phyloP scores from a whole-genome alignment of 2,888 invertebrate genomes.

The Hypsopygia costalis region DNA sequence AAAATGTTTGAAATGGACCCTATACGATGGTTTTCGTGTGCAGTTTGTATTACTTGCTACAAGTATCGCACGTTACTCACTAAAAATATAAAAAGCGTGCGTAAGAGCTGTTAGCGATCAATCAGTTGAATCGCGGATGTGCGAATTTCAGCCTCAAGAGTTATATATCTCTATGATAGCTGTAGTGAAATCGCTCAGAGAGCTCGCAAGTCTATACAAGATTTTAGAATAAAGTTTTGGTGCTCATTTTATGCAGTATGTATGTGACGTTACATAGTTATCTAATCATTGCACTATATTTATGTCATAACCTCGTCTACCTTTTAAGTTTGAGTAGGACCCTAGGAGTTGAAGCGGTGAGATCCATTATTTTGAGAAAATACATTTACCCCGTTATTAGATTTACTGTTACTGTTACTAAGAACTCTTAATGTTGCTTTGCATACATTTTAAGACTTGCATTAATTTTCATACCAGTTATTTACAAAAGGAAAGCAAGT shows the following conservation, averaged over 20 bases:
- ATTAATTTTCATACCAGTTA: constrained; percentile 5
- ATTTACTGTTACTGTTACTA: constrained; percentile 41
- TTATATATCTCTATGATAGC: no score
- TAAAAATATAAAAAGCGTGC: no score
- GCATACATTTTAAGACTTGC: constrained; percentile 12
- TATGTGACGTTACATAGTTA: constrained; percentile 31
- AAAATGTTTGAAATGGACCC: background rate
- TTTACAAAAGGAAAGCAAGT: constrained; percentile 7
- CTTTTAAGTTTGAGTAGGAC: constrained; percentile 20
- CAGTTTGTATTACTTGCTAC: background rate
- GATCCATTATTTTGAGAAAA: constrained; percentile 63
- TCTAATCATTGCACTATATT: constrained; percentile 17
- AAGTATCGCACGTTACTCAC: no score
- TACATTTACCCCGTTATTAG: constrained; percentile 67
- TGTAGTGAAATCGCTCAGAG: no score
- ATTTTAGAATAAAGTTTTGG: constrained; percentile 21
- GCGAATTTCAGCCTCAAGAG: no score
- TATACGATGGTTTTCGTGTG: background rate
- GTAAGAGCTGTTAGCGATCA: no score
- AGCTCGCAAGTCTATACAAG: no score
- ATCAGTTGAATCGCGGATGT: no score
- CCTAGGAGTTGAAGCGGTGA: constrained; percentile 36
- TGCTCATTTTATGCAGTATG: constrained; percentile 59
- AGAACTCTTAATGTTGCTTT: constrained; percentile 30
- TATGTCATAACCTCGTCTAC: constrained; percentile 29